phyloP scores from a whole-genome alignment of 23 tunicate genomes.

The Trididemnum clinides region DNA sequence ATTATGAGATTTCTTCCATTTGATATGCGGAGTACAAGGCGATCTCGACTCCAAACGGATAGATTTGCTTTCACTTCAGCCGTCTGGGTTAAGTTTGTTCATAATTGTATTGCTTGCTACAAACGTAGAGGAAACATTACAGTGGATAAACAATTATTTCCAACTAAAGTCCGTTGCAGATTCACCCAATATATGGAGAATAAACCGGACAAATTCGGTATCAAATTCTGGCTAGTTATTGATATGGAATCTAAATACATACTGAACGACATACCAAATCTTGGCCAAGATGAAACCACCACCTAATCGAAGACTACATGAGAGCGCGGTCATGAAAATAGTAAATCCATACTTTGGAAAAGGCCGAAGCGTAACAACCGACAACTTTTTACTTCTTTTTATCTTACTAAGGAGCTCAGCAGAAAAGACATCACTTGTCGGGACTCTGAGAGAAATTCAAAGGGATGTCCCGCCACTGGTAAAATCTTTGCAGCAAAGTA shows the following conservation, averaged over 20 bases:
- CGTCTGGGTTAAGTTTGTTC: background rate
- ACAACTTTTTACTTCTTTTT: background rate
- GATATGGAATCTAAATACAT: background rate
- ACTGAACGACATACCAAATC: too few relatives aligned
- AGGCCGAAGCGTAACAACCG: background rate
- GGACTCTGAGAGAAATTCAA: slow-evolving; percentile 6
- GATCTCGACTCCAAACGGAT: background rate
- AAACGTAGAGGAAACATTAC: slow-evolving; percentile 1
- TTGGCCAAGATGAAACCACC: background rate
- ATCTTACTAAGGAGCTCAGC: background rate
- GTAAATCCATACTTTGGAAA: background rate
- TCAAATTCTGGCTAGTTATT: slow-evolving; percentile 22
- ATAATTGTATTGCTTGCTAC: background rate
- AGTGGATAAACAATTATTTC: too few relatives aligned
- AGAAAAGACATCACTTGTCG: slow-evolving; percentile 19
- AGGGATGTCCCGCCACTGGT: slow-evolving; percentile 12
- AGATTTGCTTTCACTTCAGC: slow-evolving; percentile 12
- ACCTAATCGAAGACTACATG: background rate
- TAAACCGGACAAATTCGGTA: too few relatives aligned
- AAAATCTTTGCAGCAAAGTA: slow-evolving; percentile 16
- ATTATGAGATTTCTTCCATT: slow-evolving; percentile 6
- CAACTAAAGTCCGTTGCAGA: too few relatives aligned
- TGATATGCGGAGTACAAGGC: slow-evolving; percentile 21
- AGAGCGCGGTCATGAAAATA: background rate
- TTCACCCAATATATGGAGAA: too few relatives aligned